phyloP scores from a whole-genome alignment of 37 sponge, comb jelly and placozoan species.

The Cliona cf. orientalis region DNA sequence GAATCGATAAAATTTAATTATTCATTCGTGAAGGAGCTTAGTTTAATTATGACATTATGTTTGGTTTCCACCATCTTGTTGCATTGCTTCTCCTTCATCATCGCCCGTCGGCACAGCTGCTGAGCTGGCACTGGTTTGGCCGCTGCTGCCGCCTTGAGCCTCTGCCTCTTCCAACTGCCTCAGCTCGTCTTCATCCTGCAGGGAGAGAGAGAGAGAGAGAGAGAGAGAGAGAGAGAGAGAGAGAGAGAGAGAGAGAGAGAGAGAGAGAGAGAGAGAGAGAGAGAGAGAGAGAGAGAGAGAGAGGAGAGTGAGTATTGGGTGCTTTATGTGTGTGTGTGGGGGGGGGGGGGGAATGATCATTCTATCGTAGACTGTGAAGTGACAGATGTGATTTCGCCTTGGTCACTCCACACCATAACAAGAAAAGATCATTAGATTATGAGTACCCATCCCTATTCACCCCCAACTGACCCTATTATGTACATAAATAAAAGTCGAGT shows the following conservation, averaged over 20 bases:
- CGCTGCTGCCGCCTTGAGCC: background rate
- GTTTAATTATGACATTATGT: too few species aligned
- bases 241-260: constrained; percentile 30
- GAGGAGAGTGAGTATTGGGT: background rate
- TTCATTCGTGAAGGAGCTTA: too few species aligned
- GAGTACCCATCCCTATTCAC: too few species aligned
- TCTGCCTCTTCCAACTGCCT: constrained; percentile 11
- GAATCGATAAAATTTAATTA: too few species aligned
- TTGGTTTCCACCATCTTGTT: background rate
- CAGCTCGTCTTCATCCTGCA: constrained; percentile 28
- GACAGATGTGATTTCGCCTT: too few species aligned
- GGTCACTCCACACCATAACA: too few species aligned
- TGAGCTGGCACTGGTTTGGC: background rate
- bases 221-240: constrained; percentile 15
- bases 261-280: constrained; percentile 26
- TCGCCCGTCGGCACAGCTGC: constrained; percentile 8
- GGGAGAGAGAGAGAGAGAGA: constrained; percentile 30
- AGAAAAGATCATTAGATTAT: too few species aligned
- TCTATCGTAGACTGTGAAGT: too few species aligned
- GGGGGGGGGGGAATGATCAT: too few species aligned
- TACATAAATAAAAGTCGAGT: too few species aligned
- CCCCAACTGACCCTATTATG: too few species aligned
- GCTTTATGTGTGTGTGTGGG: too few species aligned
- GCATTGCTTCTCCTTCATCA: constrained; percentile 13
- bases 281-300: constrained; percentile 22